Evolutionary conservation across 2,113 vertebrate species (phyloP).

Genomic region (Pungitius pungitius): DNA sequence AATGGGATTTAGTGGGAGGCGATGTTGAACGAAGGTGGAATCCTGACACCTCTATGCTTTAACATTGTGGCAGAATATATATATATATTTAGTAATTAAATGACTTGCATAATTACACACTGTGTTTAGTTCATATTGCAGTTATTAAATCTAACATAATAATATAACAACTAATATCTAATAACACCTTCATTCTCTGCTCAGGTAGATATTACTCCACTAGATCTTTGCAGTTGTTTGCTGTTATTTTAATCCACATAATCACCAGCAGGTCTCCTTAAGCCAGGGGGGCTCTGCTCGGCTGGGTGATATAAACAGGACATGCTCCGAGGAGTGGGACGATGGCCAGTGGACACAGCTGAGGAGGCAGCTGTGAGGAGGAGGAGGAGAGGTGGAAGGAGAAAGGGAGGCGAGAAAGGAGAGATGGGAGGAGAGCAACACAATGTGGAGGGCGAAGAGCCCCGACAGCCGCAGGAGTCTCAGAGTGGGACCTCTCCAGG

Average conservation of each 20-base stretch:
- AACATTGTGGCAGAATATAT: no score
- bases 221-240: background rate
- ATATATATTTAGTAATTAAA: no score
- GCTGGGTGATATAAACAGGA: slow-evolving; percentile 72
- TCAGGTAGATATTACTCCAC: background rate
- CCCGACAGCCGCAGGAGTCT: slow-evolving; percentile 62
- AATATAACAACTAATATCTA: no score
- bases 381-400: slow-evolving; percentile 43
- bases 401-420: slow-evolving; percentile 1
- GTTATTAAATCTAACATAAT: no score
- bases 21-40: no score
- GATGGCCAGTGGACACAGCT: slow-evolving; percentile 78
- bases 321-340: slow-evolving; percentile 69
- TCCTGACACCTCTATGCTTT: no score
- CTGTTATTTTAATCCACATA: background rate
- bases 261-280: background rate
- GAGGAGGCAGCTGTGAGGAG: slow-evolving; percentile 76
- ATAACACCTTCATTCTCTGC: no score
- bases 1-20: no score
- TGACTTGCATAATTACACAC: no score
- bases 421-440: slow-evolving; percentile 44
- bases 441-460: slow-evolving; percentile 65
- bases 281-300: slow-evolving; percentile 19
- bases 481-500: slow-evolving; percentile 65
- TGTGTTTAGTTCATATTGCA: no score